phyloP scores from a whole-genome alignment of 2,113 vertebrate genomes.

The Hippocampus mohnikei region DNA sequence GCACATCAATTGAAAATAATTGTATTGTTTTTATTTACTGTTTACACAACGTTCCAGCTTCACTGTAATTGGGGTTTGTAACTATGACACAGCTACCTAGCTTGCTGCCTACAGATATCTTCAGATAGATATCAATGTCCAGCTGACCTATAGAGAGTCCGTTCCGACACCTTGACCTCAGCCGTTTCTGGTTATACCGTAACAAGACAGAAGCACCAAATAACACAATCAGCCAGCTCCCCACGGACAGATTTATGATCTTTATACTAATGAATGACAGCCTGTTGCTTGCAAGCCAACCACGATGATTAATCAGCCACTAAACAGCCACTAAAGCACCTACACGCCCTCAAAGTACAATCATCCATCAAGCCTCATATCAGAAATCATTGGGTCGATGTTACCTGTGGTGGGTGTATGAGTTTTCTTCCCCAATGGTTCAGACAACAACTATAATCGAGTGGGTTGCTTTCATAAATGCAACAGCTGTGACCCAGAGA shows the following conservation, averaged over 20 bases:
- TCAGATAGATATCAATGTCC: slow-evolving; percentile 44
- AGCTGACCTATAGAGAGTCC: slow-evolving; percentile 38
- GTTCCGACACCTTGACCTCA: slow-evolving; percentile 29
- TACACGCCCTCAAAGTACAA: slow-evolving; percentile 43
- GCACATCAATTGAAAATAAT: too few species aligned
- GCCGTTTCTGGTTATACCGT: slow-evolving; percentile 40
- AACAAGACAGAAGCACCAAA: slow-evolving; percentile 42
- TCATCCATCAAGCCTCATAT: slow-evolving; percentile 44
- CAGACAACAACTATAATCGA: slow-evolving; percentile 55
- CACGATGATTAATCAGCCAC: slow-evolving; percentile 54
- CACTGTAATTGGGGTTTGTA: not conserved
- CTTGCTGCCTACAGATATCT: slow-evolving; percentile 49
- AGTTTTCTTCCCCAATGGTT: slow-evolving; percentile 40
- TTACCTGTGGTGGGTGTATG: slow-evolving; percentile 38
- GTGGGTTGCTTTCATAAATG: slow-evolving; percentile 65
- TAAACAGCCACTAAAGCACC: slow-evolving; percentile 23
- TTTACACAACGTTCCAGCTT: too few species aligned
- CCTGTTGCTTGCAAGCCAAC: slow-evolving; percentile 52
- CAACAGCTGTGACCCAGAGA: slow-evolving; percentile 63
- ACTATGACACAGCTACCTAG: not conserved
- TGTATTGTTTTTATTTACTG: too few species aligned
- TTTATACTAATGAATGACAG: slow-evolving; percentile 25
- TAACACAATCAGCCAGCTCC: slow-evolving; percentile 59
- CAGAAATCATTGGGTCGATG: slow-evolving; percentile 55
- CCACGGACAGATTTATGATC: slow-evolving; percentile 54